Conservation (phyloP, 2,113 vertebrate genomes). For the Dunckerocampus dactyliophorus region DNA sequence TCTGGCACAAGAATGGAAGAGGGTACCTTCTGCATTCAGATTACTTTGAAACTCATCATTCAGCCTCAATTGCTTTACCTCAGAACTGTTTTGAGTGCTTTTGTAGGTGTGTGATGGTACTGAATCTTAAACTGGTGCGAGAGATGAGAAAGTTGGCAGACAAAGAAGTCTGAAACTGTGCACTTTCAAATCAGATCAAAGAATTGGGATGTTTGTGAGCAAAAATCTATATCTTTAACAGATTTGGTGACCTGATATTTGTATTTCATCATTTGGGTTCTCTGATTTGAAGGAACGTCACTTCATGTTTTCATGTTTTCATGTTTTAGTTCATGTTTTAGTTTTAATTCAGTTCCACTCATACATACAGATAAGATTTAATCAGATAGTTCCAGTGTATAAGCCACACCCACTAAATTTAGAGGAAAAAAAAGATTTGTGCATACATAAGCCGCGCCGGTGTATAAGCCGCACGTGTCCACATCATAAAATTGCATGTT, state of each 20-base stretch:
- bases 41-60: slow-evolving; percentile 14
- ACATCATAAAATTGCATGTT: no score
- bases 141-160: background rate
- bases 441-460: no score
- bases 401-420: no score
- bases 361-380: no score
- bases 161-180: slow-evolving; percentile 12
- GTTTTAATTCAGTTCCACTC: no score
- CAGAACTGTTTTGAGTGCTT: slow-evolving; percentile 20
- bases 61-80: slow-evolving; percentile 17
- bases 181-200: slow-evolving; percentile 6
- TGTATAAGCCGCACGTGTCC: no score
- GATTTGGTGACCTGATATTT: slow-evolving; percentile 32
- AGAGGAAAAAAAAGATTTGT: no score
- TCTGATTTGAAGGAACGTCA: slow-evolving; percentile 2
- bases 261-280: slow-evolving; percentile 28
- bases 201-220: slow-evolving; percentile 26
- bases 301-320: no score
- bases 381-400: no score
- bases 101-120: slow-evolving; percentile 1
- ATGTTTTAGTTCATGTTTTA: no score
- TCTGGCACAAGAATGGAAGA: background rate
- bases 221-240: no score
- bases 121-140: background rate
- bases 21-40: slow-evolving; percentile 4